These are phyloP conservation scores for Neodon shergylaensis DNA, from an alignment of 2,113 vertebrate species.

Conservation along the genomic window DNA sequence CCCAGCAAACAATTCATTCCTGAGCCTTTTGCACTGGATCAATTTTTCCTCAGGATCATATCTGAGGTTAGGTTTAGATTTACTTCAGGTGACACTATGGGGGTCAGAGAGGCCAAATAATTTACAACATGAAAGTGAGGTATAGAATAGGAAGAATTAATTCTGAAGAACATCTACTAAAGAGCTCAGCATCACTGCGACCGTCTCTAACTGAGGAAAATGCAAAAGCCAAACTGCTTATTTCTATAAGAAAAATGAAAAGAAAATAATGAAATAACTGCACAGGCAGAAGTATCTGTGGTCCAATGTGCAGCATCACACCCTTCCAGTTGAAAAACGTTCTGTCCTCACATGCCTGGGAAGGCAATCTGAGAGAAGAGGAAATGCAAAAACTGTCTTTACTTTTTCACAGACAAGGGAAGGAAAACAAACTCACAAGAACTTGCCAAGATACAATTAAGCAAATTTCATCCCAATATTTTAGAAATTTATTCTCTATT, in stretches of 20 bases:
- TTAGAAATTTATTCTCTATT: slow-evolving; percentile 61
- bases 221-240: slow-evolving; percentile 27
- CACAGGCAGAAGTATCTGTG: slow-evolving; percentile 42
- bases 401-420: slow-evolving; percentile 37
- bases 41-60: background rate
- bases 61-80: background rate
- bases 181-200: background rate
- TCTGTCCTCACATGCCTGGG: slow-evolving; percentile 4
- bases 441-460: slow-evolving; percentile 57
- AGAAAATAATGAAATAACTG: slow-evolving; percentile 35
- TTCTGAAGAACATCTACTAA: background rate
- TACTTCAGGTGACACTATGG: background rate
- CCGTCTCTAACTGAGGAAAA: background rate
- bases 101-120: background rate
- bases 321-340: background rate
- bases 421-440: background rate
- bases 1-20: background rate
- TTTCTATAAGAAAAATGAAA: slow-evolving; percentile 21
- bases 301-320: slow-evolving; percentile 51
- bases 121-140: background rate
- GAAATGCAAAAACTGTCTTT: slow-evolving; percentile 51
- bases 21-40: background rate
- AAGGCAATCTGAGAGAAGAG: slow-evolving; percentile 46
- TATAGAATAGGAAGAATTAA: background rate
- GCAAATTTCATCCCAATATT: slow-evolving; percentile 72